These are phyloP conservation scores for Formica exsecta DNA, from an alignment of 1,140 invertebrate species.

Conservation along the genomic window DNA sequence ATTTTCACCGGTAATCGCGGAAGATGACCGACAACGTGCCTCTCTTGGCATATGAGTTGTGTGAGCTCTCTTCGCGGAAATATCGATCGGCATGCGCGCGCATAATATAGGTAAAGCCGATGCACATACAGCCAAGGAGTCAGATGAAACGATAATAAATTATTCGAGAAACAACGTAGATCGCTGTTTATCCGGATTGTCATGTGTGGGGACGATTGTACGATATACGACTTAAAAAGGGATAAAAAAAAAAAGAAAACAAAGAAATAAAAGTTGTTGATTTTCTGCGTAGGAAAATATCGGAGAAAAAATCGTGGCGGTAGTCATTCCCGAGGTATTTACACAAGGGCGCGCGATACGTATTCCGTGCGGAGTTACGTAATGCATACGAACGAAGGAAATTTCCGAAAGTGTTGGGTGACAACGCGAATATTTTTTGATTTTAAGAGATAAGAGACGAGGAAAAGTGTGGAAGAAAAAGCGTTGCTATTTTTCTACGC, in stretches of 20 bases:
- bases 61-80: conserved; percentile 13
- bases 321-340: not conserved
- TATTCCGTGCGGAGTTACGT: not conserved
- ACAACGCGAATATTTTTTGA: not conserved
- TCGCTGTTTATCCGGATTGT: not conserved
- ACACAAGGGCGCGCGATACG: not conserved
- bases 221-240: no score
- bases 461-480: not conserved
- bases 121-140: not conserved
- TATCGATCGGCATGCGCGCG: conserved; percentile 53
- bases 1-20: conserved; percentile 19
- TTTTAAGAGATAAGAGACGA: not conserved
- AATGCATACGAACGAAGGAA: conserved; percentile 26
- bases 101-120: no score
- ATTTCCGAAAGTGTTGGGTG: conserved; percentile 8
- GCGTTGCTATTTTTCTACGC: no score
- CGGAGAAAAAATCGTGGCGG: not conserved
- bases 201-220: no score
- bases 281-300: not conserved
- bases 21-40: not conserved
- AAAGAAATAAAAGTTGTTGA: not conserved
- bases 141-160: not conserved
- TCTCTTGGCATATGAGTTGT: not conserved
- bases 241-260: not conserved
- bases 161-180: no score